A percentile compares a stretch with the other conserved stretches of the same genome.
phyloP scores from a whole-genome alignment of 2,113 vertebrate species.

The Glareola pratincola region DNA sequence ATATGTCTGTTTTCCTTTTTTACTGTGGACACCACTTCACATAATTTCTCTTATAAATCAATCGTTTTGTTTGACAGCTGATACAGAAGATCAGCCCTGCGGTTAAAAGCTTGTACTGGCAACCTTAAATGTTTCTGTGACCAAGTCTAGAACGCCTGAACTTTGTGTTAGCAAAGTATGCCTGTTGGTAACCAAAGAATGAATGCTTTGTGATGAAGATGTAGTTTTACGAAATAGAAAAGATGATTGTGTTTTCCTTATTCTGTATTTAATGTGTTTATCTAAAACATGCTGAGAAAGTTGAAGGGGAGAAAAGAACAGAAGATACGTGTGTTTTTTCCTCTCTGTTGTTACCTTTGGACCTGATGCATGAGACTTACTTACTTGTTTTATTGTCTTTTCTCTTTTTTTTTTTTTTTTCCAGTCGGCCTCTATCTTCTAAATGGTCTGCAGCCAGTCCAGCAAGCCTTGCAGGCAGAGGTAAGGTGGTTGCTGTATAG shows the following conservation, averaged over 20 bases:
- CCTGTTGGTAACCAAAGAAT: neutral
- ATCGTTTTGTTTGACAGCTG: neutral
- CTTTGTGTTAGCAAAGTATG: neutral
- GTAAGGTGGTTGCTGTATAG: slow-evolving; percentile 45
- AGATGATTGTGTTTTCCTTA: neutral
- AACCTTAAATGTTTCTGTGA: neutral
- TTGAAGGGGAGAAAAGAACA: neutral
- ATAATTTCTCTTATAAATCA: neutral
- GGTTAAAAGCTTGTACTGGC: neutral
- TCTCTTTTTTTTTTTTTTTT: slow-evolving; percentile 27
- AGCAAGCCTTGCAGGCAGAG: slow-evolving; percentile 83
- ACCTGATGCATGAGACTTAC: neutral
- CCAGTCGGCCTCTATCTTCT: slow-evolving; percentile 88
- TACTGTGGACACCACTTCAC: neutral
- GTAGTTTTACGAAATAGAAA: neutral
- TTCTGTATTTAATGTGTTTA: neutral
- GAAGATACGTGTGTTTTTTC: neutral
- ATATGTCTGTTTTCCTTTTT: neutral
- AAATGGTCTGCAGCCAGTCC: slow-evolving; percentile 87
- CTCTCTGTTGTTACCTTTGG: neutral
- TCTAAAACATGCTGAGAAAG: neutral
- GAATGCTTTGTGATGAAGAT: neutral
- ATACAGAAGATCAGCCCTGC: neutral
- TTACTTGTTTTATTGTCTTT: neutral
- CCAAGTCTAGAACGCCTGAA: neutral